Conservation (phyloP, 1,140 invertebrate genomes). For the Calosoma granatense region DNA sequence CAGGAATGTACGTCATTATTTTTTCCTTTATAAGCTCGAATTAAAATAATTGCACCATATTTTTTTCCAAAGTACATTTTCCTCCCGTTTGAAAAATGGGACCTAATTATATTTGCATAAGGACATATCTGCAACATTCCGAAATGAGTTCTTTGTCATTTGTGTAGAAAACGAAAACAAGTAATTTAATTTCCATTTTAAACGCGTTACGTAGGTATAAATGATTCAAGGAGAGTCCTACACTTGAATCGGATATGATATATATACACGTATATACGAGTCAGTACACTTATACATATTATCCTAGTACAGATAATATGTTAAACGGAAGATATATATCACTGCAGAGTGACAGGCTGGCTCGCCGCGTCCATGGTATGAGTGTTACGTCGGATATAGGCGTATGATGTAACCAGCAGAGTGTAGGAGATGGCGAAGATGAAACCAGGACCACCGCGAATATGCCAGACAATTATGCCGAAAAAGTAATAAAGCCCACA, state of each 20-base stretch:
- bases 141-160: neutral
- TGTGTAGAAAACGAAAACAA: neutral
- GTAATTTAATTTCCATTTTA: slow-evolving; percentile 1
- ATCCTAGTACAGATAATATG: too few relatives aligned
- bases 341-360: too few relatives aligned
- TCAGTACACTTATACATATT: too few relatives aligned
- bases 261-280: neutral
- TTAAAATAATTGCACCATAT: too few relatives aligned
- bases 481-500: slow-evolving; percentile 2
- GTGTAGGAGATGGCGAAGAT: neutral
- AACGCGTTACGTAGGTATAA: neutral
- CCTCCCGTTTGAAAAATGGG: neutral
- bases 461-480: neutral
- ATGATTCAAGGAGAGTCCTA: neutral
- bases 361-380: too few relatives aligned
- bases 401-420: too few relatives aligned
- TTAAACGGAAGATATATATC: too few relatives aligned
- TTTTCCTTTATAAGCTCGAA: too few relatives aligned
- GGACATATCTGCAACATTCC: neutral
- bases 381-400: too few relatives aligned
- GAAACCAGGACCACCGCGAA: neutral
- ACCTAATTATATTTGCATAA: slow-evolving; percentile 3
- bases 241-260: neutral
- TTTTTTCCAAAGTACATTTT: too few relatives aligned
- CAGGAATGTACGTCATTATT: too few relatives aligned